phyloP scores from a whole-genome alignment of 2,113 vertebrate species.

The Myrmecophaga tridactyla region DNA sequence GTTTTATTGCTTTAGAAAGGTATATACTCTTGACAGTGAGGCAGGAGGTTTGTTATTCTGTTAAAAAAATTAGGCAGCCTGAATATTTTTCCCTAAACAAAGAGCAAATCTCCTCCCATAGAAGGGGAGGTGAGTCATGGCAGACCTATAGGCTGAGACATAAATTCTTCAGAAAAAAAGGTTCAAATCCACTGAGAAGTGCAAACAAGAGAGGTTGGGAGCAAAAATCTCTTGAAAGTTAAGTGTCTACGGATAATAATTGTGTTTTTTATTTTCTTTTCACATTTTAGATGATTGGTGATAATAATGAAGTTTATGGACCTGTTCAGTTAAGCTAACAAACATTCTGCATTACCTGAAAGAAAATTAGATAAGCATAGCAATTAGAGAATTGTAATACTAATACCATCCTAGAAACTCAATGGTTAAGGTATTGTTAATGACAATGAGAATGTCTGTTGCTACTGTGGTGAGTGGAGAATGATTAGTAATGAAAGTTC shows the following conservation, averaged over 20 bases:
- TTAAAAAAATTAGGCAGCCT: background rate
- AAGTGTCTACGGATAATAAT: background rate
- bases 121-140: background rate
- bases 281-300: background rate
- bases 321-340: constrained; percentile 1
- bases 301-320: background rate
- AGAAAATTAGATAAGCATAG: constrained; percentile 18
- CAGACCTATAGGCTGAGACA: background rate
- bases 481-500: background rate
- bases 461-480: background rate
- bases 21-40: background rate
- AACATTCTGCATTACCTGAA: background rate
- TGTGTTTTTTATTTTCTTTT: background rate
- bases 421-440: background rate
- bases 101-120: background rate
- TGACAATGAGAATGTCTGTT: background rate
- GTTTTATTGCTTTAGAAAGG: constrained; percentile 19
- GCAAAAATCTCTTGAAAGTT: background rate
- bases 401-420: background rate
- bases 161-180: background rate
- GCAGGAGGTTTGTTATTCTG: background rate
- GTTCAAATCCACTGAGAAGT: background rate
- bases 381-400: background rate
- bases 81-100: background rate
- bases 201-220: background rate